These are phyloP conservation scores for Venusia cambrica DNA, from an alignment of 2,888 invertebrate genomes.

Conservation along the genomic window DNA sequence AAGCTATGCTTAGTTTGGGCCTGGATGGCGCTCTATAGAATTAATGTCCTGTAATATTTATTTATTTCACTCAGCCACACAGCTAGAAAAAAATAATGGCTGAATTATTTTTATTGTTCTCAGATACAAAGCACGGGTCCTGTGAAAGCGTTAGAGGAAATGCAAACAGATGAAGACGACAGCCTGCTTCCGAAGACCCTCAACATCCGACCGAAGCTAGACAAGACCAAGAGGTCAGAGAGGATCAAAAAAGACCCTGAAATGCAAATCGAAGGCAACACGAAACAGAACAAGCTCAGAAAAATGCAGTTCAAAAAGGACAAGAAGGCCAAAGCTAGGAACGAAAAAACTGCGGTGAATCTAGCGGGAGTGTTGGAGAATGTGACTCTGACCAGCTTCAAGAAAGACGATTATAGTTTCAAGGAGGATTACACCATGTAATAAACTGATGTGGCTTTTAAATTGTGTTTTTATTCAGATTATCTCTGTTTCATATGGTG, in stretches of 20 bases:
- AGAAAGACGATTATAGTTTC: slow-evolving; percentile 82
- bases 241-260: slow-evolving; percentile 81
- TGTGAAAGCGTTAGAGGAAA: slow-evolving; percentile 71
- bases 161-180: slow-evolving; percentile 80
- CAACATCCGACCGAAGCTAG: slow-evolving; percentile 60
- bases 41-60: too few species aligned
- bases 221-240: slow-evolving; percentile 53
- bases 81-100: too few species aligned
- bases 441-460: too few species aligned
- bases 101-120: slow-evolving; percentile 40
- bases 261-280: slow-evolving; percentile 86
- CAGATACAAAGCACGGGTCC: slow-evolving; percentile 84
- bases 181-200: slow-evolving; percentile 60
- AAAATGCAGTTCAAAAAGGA: slow-evolving; percentile 84
- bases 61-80: too few species aligned
- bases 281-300: slow-evolving; percentile 64
- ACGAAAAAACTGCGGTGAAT: slow-evolving; percentile 83
- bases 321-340: slow-evolving; percentile 71
- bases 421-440: slow-evolving; percentile 78
- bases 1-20: too few species aligned
- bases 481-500: too few species aligned
- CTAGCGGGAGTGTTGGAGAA: slow-evolving; percentile 84
- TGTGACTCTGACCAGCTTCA: slow-evolving; percentile 67
- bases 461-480: too few species aligned
- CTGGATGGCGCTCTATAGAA: too few species aligned